Evolutionary conservation across 37 sponge, comb jelly and placozoan species (phyloP).

Genomic region (Spongilla lacustris): DNA sequence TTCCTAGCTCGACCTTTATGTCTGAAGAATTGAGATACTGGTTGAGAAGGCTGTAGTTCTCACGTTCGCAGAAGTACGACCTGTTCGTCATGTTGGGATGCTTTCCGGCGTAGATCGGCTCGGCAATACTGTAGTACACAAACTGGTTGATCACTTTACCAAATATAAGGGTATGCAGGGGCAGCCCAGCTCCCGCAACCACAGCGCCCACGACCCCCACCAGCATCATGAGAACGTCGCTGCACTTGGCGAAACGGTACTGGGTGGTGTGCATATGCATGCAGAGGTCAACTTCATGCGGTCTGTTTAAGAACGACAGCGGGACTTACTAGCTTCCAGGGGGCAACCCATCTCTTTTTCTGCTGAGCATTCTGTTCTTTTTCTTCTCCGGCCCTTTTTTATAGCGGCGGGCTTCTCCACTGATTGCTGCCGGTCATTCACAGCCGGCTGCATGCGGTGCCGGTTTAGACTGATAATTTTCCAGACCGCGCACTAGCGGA

Average conservation of each 20-base stretch:
- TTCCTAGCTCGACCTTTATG: neutral
- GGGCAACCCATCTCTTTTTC: neutral
- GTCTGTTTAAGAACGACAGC: neutral
- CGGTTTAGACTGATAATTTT: too few relatives aligned
- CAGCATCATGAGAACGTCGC: conserved; percentile 72
- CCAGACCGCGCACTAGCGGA: too few relatives aligned
- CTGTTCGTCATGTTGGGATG: neutral
- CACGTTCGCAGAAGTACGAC: neutral
- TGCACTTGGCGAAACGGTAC: conserved; percentile 74
- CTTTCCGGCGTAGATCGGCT: neutral
- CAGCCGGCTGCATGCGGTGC: too few relatives aligned
- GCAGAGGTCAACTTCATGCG: too few relatives aligned
- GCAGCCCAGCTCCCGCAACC: conserved; percentile 62
- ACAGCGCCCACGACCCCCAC: conserved; percentile 57
- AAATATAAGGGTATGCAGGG: conserved; percentile 77
- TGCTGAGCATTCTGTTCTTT: neutral
- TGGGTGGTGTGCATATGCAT: too few relatives aligned
- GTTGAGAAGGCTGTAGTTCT: neutral
- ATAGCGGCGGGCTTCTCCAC: too few relatives aligned
- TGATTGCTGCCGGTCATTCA: too few relatives aligned
- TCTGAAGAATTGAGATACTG: conserved; percentile 4
- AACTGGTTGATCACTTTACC: conserved; percentile 72
- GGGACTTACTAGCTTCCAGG: conserved; percentile 13
- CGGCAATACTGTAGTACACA: conserved; percentile 48
- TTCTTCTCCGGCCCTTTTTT: too few relatives aligned